Evolutionary conservation across 2,888 invertebrate species (phyloP).

Genomic region (Cylindroiulus punctatus): DNA sequence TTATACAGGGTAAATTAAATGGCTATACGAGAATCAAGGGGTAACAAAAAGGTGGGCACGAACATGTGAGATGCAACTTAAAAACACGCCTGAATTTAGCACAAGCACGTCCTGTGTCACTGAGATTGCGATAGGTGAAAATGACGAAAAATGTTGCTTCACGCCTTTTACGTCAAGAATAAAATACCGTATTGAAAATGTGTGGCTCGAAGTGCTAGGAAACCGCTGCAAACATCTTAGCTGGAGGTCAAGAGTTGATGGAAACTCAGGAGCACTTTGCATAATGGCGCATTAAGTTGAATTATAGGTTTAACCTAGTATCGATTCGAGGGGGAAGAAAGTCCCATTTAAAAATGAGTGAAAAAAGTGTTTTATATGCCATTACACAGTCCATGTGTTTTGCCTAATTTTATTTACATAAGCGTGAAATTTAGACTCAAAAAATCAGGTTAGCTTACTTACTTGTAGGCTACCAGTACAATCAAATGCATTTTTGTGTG

Average conservation of each 20-base stretch:
- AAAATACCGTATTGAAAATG: neutral
- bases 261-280: conserved; percentile 1
- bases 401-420: conserved; percentile 31
- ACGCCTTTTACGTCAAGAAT: neutral
- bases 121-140: neutral
- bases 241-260: neutral
- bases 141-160: neutral
- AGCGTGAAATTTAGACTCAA: conserved; percentile 11
- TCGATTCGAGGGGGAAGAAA: conserved; percentile 2
- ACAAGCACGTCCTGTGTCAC: conserved; percentile 38
- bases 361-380: neutral
- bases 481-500: conserved; percentile 3
- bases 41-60: neutral
- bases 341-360: neutral
- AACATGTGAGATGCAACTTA: neutral
- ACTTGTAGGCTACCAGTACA: conserved; percentile 33
- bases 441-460: neutral
- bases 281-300: neutral
- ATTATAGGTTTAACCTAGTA: conserved; percentile 38
- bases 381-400: conserved; percentile 7
- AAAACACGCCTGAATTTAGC: conserved; percentile 31
- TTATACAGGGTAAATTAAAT: neutral
- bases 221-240: conserved; percentile 12
- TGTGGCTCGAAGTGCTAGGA: neutral
- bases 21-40: neutral